Evolutionary conservation across 2,797 vertebrate species (phyloP).

Genomic region (Neosalanx taihuensis): DNA sequence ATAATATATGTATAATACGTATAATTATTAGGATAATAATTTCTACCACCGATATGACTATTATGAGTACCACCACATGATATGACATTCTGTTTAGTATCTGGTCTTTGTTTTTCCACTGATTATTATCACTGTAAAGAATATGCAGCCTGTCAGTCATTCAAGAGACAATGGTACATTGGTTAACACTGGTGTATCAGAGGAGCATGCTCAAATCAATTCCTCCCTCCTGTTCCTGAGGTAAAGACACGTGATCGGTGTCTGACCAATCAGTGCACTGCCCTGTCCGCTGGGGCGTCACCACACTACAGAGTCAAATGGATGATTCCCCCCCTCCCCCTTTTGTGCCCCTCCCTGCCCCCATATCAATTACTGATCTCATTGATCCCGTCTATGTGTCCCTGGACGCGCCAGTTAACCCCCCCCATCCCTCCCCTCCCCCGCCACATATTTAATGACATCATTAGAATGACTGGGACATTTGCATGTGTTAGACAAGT

Average conservation of each 20-base stretch:
- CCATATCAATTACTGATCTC: conserved; percentile 44
- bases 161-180: too few relatives aligned
- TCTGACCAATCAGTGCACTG: conserved; percentile 33
- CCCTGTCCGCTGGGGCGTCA: conserved; percentile 19
- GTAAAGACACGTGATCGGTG: conserved; percentile 12
- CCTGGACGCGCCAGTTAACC: neutral
- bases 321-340: conserved; percentile 31
- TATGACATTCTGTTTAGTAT: too few relatives aligned
- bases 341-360: conserved; percentile 23
- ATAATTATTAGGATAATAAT: too few relatives aligned
- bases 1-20: too few relatives aligned
- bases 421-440: neutral
- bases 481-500: conserved; percentile 6
- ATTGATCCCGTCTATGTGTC: conserved; percentile 33
- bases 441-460: neutral
- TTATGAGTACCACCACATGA: too few relatives aligned
- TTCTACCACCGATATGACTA: too few relatives aligned
- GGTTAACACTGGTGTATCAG: too few relatives aligned
- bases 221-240: too few relatives aligned
- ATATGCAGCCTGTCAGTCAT: too few relatives aligned
- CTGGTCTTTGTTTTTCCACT: too few relatives aligned
- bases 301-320: conserved; percentile 35
- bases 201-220: too few relatives aligned
- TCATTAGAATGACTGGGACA: neutral
- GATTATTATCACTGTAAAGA: too few relatives aligned